Evolutionary conservation across 2,888 invertebrate genomes (phyloP).

Genomic region (Nephrotoma guestfalica): DNA sequence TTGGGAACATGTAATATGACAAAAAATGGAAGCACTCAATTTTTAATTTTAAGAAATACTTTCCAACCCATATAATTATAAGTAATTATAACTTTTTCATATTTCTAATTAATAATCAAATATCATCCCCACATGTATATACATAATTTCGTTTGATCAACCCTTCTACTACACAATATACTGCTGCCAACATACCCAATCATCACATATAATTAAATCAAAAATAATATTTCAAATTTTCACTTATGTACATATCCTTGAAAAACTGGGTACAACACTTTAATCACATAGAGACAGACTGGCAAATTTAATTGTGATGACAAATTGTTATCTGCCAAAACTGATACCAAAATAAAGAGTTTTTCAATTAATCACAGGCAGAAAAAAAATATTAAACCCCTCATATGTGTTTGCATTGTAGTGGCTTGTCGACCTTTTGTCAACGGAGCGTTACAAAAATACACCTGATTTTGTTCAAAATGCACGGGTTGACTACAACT

Average conservation of each 20-base stretch:
- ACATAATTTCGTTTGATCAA: background rate
- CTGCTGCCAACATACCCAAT: background rate
- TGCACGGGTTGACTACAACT: background rate
- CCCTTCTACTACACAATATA: background rate
- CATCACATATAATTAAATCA: background rate
- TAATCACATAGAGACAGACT: background rate
- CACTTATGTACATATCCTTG: background rate
- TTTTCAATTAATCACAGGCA: background rate
- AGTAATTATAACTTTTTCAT: background rate
- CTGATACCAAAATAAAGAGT: background rate
- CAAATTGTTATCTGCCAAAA: constrained; percentile 1
- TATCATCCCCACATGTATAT: background rate
- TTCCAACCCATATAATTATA: background rate
- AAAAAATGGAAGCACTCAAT: background rate
- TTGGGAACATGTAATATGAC: background rate
- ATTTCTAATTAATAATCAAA: background rate
- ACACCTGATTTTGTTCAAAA: background rate
- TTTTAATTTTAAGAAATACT: background rate
- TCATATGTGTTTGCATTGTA: background rate
- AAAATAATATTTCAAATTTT: background rate
- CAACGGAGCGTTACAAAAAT: background rate
- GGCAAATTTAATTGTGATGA: constrained; percentile 1
- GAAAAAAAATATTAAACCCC: background rate
- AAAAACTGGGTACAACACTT: background rate
- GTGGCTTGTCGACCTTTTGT: background rate